These are phyloP conservation scores for Metridium senile DNA, from an alignment of 92 coral and sea anemone species.

Conservation along the genomic window DNA sequence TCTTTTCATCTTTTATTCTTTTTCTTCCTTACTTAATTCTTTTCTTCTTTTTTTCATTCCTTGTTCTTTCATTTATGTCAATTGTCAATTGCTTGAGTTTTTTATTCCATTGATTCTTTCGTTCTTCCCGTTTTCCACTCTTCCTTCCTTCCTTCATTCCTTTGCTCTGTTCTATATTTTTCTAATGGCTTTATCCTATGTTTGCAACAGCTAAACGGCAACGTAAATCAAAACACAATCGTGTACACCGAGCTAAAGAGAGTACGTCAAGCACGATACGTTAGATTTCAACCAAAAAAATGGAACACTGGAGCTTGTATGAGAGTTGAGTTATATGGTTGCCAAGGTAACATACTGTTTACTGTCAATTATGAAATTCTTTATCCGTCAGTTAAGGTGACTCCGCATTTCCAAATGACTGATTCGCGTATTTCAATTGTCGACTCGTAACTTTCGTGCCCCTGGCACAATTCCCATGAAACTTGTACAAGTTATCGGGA, in stretches of 20 bases:
- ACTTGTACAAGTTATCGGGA: too few relatives aligned
- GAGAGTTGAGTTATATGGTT: constrained; percentile 67
- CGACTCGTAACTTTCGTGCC: too few relatives aligned
- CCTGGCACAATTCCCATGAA: too few relatives aligned
- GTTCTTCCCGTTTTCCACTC: neutral
- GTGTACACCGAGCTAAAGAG: constrained; percentile 26
- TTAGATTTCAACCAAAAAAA: constrained; percentile 45
- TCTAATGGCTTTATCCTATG: too few relatives aligned
- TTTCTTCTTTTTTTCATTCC: neutral
- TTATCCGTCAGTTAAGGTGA: too few relatives aligned
- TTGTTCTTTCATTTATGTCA: neutral
- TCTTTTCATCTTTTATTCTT: neutral
- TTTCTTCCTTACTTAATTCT: neutral
- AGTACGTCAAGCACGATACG: constrained; percentile 44
- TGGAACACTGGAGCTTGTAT: constrained; percentile 50
- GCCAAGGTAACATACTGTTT: constrained; percentile 50
- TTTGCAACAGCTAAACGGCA: constrained; percentile 23
- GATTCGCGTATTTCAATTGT: too few relatives aligned
- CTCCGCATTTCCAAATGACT: too few relatives aligned
- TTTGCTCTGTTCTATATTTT: neutral
- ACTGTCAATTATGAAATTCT: too few relatives aligned
- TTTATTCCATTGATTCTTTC: neutral
- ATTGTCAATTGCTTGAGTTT: neutral
- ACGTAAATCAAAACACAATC: constrained; percentile 33
- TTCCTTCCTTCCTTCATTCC: constrained; percentile 3